Evolutionary conservation across 2,797 vertebrate genomes (phyloP).

Genomic region (Scolopax rusticola): DNA sequence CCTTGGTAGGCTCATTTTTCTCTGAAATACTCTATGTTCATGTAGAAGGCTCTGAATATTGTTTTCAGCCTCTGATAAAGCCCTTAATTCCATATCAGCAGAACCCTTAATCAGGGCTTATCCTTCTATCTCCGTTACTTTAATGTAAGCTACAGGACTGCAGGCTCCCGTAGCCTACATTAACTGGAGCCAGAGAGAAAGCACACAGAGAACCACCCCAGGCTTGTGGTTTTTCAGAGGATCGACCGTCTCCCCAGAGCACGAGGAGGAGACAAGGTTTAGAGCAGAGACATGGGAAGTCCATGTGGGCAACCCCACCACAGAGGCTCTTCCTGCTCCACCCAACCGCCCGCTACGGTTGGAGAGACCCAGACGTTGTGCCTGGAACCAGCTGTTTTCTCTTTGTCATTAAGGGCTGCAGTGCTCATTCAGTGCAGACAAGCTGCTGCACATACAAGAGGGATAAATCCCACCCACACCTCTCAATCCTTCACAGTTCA

Average conservation of each 20-base stretch:
- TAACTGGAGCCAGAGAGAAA: rapidly evolving
- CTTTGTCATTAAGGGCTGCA: neutral
- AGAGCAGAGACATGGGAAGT: neutral
- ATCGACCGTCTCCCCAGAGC: rapidly evolving
- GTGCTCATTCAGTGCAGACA: neutral
- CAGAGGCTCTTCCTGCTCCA: neutral
- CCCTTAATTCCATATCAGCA: neutral
- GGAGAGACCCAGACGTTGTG: rapidly evolving
- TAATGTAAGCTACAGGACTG: neutral
- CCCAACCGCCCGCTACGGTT: rapidly evolving
- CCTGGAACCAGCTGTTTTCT: neutral
- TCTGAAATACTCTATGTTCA: neutral
- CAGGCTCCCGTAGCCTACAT: neutral
- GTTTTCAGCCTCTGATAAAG: neutral
- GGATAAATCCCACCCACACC: rapidly evolving
- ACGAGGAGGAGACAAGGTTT: rapidly evolving
- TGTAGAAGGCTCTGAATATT: neutral
- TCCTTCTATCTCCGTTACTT: neutral
- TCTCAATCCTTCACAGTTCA: slow-evolving; percentile 68
- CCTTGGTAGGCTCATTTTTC: neutral
- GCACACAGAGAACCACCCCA: neutral
- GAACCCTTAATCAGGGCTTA: neutral
- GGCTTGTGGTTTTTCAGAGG: rapidly evolving
- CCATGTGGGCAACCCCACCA: rapidly evolving
- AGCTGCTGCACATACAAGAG: neutral